These are phyloP conservation scores for Tapera naevia DNA, from an alignment of 2,797 vertebrate species.

Conservation along the genomic window DNA sequence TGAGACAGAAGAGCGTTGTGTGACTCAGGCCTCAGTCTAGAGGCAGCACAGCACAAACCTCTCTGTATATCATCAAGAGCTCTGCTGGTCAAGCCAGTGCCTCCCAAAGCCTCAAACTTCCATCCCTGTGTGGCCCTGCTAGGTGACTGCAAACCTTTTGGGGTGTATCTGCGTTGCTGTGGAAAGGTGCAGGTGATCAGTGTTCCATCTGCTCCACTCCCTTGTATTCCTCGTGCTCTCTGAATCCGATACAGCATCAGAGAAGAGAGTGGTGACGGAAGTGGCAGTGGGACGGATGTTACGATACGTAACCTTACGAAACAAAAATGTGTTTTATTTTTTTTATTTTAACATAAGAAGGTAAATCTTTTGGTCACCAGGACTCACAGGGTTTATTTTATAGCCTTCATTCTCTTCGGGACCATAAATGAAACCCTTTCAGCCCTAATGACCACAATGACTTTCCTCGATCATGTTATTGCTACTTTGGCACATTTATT, in stretches of 20 bases:
- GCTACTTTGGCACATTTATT: constrained; percentile 91
- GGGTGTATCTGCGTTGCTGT: neutral
- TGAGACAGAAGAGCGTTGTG: neutral
- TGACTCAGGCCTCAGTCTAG: neutral
- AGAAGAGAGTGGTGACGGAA: neutral
- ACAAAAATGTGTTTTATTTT: constrained; percentile 21
- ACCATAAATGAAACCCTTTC: constrained; percentile 83
- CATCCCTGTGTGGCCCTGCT: neutral
- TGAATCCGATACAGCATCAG: neutral
- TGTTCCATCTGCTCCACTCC: rapidly evolving
- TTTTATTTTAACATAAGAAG: constrained; percentile 38
- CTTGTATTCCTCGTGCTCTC: neutral
- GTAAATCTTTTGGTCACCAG: constrained; percentile 32
- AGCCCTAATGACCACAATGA: constrained; percentile 83
- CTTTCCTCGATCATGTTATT: constrained; percentile 83
- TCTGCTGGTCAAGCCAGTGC: rapidly evolving
- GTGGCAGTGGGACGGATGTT: neutral
- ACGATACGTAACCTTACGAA: neutral
- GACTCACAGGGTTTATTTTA: constrained; percentile 68
- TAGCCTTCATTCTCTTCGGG: constrained; percentile 72
- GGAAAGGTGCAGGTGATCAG: neutral
- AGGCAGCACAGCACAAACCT: neutral
- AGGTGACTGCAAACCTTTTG: neutral
- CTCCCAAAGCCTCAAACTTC: neutral
- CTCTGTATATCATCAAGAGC: neutral